Evolutionary conservation across 2,113 vertebrate species (phyloP).

Genomic region (Gila orcuttii): DNA sequence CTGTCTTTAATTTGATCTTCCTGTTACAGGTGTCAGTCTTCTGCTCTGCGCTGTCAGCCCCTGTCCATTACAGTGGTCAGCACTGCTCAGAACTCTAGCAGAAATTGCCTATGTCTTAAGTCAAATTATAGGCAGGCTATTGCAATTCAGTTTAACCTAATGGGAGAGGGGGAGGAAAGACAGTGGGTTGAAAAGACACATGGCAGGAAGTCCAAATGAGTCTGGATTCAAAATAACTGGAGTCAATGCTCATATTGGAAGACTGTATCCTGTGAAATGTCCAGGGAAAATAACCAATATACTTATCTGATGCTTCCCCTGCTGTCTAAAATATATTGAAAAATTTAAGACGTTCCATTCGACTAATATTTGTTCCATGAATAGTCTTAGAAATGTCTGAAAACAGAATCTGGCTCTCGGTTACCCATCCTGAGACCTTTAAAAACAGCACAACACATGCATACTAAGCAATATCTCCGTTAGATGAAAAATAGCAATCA

Average conservation of each 20-base stretch:
- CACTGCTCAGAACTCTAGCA: constrained; percentile 65
- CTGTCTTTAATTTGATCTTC: constrained; percentile 78
- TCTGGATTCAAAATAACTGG: constrained; percentile 22
- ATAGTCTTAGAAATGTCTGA: constrained; percentile 8
- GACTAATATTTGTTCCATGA: constrained; percentile 3
- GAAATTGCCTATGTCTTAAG: constrained; percentile 79
- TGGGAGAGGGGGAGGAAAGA: constrained; percentile 49
- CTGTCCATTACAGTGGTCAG: constrained; percentile 71
- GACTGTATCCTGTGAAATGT: not conserved
- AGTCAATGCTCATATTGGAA: constrained; percentile 20
- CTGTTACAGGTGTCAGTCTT: constrained; percentile 77
- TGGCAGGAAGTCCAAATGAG: constrained; percentile 25
- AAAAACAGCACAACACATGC: constrained; percentile 44
- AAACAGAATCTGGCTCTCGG: not conserved
- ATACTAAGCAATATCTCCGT: constrained; percentile 47
- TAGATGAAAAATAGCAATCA: constrained; percentile 54
- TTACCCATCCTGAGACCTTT: constrained; percentile 19
- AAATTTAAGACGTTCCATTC: not conserved
- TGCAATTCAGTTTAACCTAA: constrained; percentile 71
- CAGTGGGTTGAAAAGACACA: not conserved
- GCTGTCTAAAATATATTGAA: constrained; percentile 21
- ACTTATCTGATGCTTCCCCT: constrained; percentile 21
- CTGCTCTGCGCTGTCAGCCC: constrained; percentile 64
- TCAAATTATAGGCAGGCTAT: constrained; percentile 74
- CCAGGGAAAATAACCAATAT: constrained; percentile 24